These are phyloP conservation scores for Pachypsylla venusta DNA, from an alignment of 1,140 invertebrate species.

Conservation along the genomic window DNA sequence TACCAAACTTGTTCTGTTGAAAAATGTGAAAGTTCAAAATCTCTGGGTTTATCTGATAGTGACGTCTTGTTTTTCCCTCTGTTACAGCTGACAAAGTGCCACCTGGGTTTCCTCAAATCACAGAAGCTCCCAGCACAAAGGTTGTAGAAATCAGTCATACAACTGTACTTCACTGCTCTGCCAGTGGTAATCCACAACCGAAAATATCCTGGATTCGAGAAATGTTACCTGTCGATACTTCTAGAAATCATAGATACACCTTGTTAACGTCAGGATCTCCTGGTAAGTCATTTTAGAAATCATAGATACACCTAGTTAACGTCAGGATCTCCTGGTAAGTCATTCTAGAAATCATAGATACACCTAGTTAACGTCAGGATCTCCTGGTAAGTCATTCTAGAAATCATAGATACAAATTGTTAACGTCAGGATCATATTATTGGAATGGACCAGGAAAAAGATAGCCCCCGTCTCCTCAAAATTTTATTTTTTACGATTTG, in stretches of 20 bases:
- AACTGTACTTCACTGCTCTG: slow-evolving; percentile 71
- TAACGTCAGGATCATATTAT: slow-evolving; percentile 61
- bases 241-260: slow-evolving; percentile 65
- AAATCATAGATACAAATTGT: slow-evolving; percentile 68
- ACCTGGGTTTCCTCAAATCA: slow-evolving; percentile 78
- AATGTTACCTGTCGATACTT: slow-evolving; percentile 70
- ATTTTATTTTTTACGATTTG: too few relatives aligned
- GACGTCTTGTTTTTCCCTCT: too few relatives aligned
- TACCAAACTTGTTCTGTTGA: too few relatives aligned
- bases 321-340: too few relatives aligned
- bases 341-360: too few relatives aligned
- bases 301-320: too few relatives aligned
- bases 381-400: slow-evolving; percentile 64
- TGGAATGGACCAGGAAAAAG: too few relatives aligned
- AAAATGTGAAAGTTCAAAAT: too few relatives aligned
- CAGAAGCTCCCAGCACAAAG: slow-evolving; percentile 58
- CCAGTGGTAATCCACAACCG: slow-evolving; percentile 68
- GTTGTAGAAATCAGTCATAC: slow-evolving; percentile 93
- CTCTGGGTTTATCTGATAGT: too few relatives aligned
- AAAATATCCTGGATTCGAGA: slow-evolving; percentile 86
- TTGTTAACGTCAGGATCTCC: slow-evolving; percentile 56
- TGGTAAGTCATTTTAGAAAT: slow-evolving; percentile 39
- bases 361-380: too few relatives aligned
- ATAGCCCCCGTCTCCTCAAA: too few relatives aligned
- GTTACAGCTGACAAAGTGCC: slow-evolving; percentile 71